Evolutionary conservation across 2,888 invertebrate genomes (phyloP), one percentile per base, ranked within the genome.

Genomic region (Drosophila percnosoma): DNA sequence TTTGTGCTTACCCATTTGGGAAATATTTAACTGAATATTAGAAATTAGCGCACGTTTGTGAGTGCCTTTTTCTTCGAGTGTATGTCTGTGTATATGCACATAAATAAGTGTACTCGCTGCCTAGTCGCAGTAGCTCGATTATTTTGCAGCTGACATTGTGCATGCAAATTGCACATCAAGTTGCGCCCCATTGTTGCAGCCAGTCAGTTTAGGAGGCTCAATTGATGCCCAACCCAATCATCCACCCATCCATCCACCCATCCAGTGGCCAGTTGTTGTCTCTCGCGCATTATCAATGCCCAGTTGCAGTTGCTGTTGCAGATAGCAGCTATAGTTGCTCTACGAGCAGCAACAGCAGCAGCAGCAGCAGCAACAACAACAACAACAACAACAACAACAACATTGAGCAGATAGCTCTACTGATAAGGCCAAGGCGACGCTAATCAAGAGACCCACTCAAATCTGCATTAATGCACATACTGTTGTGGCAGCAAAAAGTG

Each of bases 341-440:
- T 45, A 45, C 24, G 24, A 42, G 34, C 45, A 52, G 51, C 21
- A 58, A 13, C 66, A 33, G 21, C 42, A 21, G 1, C 3, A 54
- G 27, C 33, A 48, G 11, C 38, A 27, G 5, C 49, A 27, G 7
- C 55, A 27, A n/a, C 48, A 27, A 21, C 38, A 24, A 45, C 21
- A 27, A 10, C 55, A 27, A n/a, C 48, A 27, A 21, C 38, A 24
- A 45, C 21, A 52, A 21, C 36, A 58, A 42, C 38, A 34, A 48
- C n/a, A 42, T 53, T 18, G 18, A 13, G 2, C 58, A 52, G 38
- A 51, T 15, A 53, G 57, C 68, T 29, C 2, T 18, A 29, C 59
- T 55, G 75, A 75, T 75, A 75, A 75, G 75, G 45, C 63, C 36
- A 61, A 62, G 75, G 61, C 70, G 40, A 8, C 42, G 48, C 24